Evolutionary conservation across 2,113 vertebrate species (phyloP).

Genomic region (Oreocharis arfaki): DNA sequence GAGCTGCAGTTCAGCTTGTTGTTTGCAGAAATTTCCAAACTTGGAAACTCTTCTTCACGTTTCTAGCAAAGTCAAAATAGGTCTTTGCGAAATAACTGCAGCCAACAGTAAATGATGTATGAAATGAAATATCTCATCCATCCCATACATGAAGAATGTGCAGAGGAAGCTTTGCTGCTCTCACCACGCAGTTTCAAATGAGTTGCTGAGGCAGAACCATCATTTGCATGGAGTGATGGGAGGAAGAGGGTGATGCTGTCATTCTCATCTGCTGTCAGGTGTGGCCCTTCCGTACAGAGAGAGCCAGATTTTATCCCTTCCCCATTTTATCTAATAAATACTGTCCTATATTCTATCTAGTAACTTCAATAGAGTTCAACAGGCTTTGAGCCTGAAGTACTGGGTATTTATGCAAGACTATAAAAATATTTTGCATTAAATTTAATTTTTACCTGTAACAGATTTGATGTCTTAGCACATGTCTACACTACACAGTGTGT

Average conservation of each 20-base stretch:
- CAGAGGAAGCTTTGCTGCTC: slow-evolving; percentile 23
- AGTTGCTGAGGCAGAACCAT: neutral
- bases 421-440: neutral
- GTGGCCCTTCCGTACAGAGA: neutral
- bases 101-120: slow-evolving; percentile 59
- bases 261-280: slow-evolving; percentile 16
- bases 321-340: neutral
- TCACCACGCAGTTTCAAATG: neutral
- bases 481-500: neutral
- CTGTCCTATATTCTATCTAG: neutral
- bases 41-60: slow-evolving; percentile 26
- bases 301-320: neutral
- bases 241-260: slow-evolving; percentile 5
- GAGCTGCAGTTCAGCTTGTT: neutral
- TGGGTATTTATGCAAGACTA: neutral
- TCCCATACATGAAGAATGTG: neutral
- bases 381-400: neutral
- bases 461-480: neutral
- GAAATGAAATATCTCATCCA: slow-evolving; percentile 49
- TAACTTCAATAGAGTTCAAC: neutral
- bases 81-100: slow-evolving; percentile 42
- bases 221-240: neutral
- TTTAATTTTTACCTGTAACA: neutral
- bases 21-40: slow-evolving; percentile 28
- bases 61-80: slow-evolving; percentile 46